Evolutionary conservation across 53 echinoderm and acorn worm genomes (phyloP), one percentile per base, ranked within the genome.

Genomic region (Temnopleurus reevesii): DNA sequence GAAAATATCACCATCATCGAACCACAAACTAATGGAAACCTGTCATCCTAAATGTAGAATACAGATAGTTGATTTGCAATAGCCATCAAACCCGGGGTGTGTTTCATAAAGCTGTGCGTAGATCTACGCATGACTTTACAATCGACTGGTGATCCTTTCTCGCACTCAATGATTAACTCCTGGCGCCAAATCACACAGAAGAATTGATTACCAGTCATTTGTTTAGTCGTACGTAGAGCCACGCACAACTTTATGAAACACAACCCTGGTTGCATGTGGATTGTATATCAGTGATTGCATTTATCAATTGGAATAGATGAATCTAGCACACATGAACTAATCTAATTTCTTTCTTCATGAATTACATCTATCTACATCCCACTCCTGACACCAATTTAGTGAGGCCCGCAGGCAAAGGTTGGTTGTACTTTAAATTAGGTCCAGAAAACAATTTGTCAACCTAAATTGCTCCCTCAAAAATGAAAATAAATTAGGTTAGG

Each of bases 281-380:
- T 5, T 21, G 21, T n/a, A n/a, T 41, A 43, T 71, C 71, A 21
- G 38, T 1, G 71, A 71, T 8, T 4, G 41, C 41, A 30, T 3
- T 36, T 17, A 8, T 21, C 21, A 21, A 71, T 71, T 71, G 7
- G 71, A 41, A 21, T n/a, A 41, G 71, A 71, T 38, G 28, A 71
- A 19, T 71, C 43, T 1, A 21, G 15, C 41, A 41, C 41, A 71
- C 38, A 71, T 6, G 71, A 23, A 34, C 7, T 71, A 71, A 71
- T 71, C 71, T 21, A 71, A 71, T 71, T 71, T n/a, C 71, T 41
- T 71, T 71, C 71, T 71, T 38, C 71, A 41, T 71, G 71, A 71
- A 71, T 41, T 71, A 41, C 0, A 71, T 71, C 71, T 38, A 71
- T 41, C n/a, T 7, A 7, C 9, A 71, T 71, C 71, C 36, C 71